Evolutionary conservation across 2,888 invertebrate genomes (phyloP).

Genomic region (Ophion costatus): DNA sequence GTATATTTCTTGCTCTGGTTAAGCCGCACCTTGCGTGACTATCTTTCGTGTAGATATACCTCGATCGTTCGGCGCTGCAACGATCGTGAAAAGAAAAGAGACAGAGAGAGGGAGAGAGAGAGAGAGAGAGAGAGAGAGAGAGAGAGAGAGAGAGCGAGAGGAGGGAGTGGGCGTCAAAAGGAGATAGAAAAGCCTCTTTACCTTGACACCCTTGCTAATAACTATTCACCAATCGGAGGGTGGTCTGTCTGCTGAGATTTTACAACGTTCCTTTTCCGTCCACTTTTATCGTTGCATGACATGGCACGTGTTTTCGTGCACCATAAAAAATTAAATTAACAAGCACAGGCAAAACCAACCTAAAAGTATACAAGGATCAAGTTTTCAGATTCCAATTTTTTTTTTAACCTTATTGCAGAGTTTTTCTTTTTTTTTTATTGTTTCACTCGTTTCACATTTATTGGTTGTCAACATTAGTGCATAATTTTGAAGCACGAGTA

Average conservation of each 20-base stretch:
- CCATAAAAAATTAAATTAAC: not conserved
- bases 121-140: not conserved
- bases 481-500: not conserved
- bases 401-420: too few species aligned
- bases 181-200: conserved; percentile 39
- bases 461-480: not conserved
- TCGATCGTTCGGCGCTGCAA: conserved; percentile 72
- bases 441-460: not conserved
- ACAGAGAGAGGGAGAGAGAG: too few species aligned
- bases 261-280: not conserved
- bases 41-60: conserved; percentile 70
- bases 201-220: conserved; percentile 70
- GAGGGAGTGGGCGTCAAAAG: too few species aligned
- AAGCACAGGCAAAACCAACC: not conserved
- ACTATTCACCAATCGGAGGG: conserved; percentile 60
- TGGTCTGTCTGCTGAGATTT: conserved; percentile 11
- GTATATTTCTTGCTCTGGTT: conserved; percentile 38
- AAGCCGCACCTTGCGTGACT: conserved; percentile 74
- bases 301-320: not conserved
- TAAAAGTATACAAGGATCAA: too few species aligned
- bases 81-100: conserved; percentile 15
- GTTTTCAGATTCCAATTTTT: too few species aligned
- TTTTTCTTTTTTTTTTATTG: too few species aligned
- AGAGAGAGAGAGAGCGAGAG: too few species aligned
- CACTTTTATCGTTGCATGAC: not conserved